Conservation (phyloP, 2,113 vertebrate species). For the Scomber scombrus region DNA sequence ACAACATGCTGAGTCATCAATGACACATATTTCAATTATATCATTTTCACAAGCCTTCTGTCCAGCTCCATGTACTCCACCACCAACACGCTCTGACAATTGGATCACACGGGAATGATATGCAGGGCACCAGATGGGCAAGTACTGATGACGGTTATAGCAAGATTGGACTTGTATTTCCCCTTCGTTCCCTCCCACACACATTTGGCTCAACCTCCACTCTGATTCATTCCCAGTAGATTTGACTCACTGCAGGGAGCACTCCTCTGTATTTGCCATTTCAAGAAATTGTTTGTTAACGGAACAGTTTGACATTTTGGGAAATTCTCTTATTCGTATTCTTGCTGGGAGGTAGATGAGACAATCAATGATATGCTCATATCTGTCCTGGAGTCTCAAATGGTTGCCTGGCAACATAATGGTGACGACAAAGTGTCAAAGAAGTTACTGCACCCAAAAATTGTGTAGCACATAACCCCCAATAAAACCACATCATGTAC, state of each 20-base stretch:
- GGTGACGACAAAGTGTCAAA: too few relatives aligned
- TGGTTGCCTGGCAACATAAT: not conserved
- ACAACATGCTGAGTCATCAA: conserved; percentile 6
- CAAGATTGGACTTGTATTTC: conserved; percentile 58
- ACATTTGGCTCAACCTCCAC: conserved; percentile 55
- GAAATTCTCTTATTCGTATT: not conserved
- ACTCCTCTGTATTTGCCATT: conserved; percentile 3
- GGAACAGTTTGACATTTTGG: conserved; percentile 1
- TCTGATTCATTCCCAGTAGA: conserved; percentile 38
- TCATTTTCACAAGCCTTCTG: conserved; percentile 32
- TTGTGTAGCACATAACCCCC: too few relatives aligned
- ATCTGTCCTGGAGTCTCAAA: not conserved
- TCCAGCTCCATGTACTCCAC: not conserved
- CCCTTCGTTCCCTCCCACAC: conserved; percentile 38
- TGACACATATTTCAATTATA: not conserved
- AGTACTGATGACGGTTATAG: conserved; percentile 30
- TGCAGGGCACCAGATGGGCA: conserved; percentile 35
- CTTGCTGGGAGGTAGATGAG: not conserved
- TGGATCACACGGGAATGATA: conserved; percentile 18
- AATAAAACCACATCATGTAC: too few relatives aligned
- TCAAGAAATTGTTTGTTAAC: not conserved
- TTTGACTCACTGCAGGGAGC: conserved; percentile 24
- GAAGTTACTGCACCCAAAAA: too few relatives aligned
- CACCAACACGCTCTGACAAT: conserved; percentile 29
- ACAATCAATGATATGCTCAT: not conserved